Conservation (phyloP, 1,140 invertebrate species). For the Drosophila rufa region DNA sequence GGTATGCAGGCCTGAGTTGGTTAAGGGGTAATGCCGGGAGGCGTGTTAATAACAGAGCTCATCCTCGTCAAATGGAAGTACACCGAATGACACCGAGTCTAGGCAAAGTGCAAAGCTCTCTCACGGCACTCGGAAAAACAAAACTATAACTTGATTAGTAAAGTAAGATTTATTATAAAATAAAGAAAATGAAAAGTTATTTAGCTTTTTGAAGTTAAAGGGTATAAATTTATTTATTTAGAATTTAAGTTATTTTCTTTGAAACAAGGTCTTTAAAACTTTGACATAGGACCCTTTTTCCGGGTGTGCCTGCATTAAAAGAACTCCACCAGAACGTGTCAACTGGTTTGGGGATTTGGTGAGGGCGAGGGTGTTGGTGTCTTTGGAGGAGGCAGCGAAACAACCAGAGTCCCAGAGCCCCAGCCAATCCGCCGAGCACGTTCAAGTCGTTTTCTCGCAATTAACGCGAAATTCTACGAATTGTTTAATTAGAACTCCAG, state of each 20-base stretch:
- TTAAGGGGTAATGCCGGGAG: constrained; percentile 23
- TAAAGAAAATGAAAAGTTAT: background rate
- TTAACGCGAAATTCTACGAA: constrained; percentile 85
- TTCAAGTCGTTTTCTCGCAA: constrained; percentile 83
- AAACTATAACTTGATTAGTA: background rate
- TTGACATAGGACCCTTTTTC: background rate
- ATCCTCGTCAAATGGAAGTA: constrained; percentile 40
- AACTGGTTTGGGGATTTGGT: constrained; percentile 23
- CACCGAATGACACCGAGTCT: constrained; percentile 24
- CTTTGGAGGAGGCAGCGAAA: background rate
- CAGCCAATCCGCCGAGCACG: constrained; percentile 66
- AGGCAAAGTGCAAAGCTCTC: constrained; percentile 64
- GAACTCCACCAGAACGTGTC: constrained; percentile 50
- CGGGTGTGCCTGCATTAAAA: constrained; percentile 8
- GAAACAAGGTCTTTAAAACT: too few species aligned
- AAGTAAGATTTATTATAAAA: background rate
- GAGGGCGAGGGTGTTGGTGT: background rate
- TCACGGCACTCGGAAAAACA: constrained; percentile 32
- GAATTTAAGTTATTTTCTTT: background rate
- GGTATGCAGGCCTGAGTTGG: background rate
- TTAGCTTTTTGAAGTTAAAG: background rate
- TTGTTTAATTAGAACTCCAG: constrained; percentile 85
- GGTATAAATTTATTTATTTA: background rate
- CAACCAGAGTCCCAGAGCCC: constrained; percentile 9
- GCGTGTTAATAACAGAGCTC: constrained; percentile 67